These are phyloP conservation scores for Bombus sylvicola DNA, from an alignment of 1,140 invertebrate genomes.

Conservation along the genomic window DNA sequence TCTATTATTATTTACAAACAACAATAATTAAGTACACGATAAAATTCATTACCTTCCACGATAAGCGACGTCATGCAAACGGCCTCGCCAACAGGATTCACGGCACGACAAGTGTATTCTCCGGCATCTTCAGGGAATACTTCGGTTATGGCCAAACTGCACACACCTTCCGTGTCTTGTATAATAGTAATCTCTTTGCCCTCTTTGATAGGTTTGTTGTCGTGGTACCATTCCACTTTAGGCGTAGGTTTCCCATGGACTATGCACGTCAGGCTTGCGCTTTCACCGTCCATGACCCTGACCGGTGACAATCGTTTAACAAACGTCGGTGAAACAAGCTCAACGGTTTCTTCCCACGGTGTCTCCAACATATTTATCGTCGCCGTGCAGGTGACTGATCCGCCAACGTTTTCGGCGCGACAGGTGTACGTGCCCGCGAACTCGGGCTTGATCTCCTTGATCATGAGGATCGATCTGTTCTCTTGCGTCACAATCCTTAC, in stretches of 20 bases:
- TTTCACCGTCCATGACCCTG: conserved; percentile 96
- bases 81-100: conserved; percentile 93
- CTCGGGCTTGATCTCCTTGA: conserved; percentile 89
- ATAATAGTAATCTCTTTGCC: conserved; percentile 90
- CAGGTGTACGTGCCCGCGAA: conserved; percentile 92
- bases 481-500: conserved; percentile 88
- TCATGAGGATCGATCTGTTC: conserved; percentile 91
- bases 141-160: conserved; percentile 93
- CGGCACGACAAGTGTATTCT: conserved; percentile 91
- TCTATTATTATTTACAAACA: background rate
- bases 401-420: conserved; percentile 93
- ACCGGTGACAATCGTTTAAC: conserved; percentile 87
- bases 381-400: conserved; percentile 92
- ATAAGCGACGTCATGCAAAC: conserved; percentile 90
- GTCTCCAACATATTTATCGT: conserved; percentile 87
- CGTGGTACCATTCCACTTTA: conserved; percentile 92
- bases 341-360: conserved; percentile 84
- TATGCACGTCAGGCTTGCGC: conserved; percentile 90
- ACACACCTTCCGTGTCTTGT: conserved; percentile 90
- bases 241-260: conserved; percentile 92
- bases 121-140: conserved; percentile 97
- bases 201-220: conserved; percentile 88
- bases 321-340: conserved; percentile 90
- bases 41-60: conserved; percentile 89
- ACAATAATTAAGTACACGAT: background rate